These are phyloP conservation scores for Drosophila pruinosa DNA, from an alignment of 1,140 invertebrate species.

Conservation along the genomic window DNA sequence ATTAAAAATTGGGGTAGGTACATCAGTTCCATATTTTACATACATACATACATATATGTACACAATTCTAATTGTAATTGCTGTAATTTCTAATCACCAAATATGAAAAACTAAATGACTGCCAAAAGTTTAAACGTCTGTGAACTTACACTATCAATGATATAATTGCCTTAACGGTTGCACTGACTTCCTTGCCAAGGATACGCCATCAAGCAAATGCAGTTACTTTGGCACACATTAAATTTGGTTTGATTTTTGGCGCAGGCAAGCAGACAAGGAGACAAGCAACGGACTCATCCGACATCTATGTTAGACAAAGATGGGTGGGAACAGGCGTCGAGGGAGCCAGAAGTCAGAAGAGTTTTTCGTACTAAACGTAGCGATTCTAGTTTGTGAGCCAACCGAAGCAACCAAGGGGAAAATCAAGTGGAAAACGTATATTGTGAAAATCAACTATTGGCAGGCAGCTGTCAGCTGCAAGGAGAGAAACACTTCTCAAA, in stretches of 20 bases:
- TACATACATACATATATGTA: too few species aligned
- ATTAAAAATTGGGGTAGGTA: too few species aligned
- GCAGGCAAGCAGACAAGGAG: not conserved
- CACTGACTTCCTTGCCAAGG: conserved; percentile 25
- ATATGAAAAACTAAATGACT: not conserved
- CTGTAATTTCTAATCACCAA: not conserved
- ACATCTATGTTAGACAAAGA: not conserved
- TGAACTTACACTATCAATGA: conserved; percentile 30
- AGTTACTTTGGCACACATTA: conserved; percentile 55
- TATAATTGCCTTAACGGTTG: conserved; percentile 48
- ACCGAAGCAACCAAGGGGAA: conserved; percentile 55
- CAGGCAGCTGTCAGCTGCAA: conserved; percentile 77
- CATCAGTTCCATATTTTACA: too few species aligned
- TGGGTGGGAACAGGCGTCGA: not conserved
- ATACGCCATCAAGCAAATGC: conserved; percentile 35
- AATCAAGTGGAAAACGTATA: conserved; percentile 73
- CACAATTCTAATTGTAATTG: too few species aligned
- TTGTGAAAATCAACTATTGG: conserved; percentile 78
- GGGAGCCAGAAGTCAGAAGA: not conserved
- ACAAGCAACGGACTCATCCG: not conserved
- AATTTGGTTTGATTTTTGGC: conserved; percentile 53
- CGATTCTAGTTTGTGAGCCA: conserved; percentile 2
- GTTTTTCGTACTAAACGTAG: conserved; percentile 5
- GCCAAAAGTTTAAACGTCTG: conserved; percentile 1
- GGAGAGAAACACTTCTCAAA: conserved; percentile 52